These are phyloP conservation scores for Leptinotarsa tumamoca DNA, from an alignment of 2,888 invertebrate genomes.

Conservation along the genomic window DNA sequence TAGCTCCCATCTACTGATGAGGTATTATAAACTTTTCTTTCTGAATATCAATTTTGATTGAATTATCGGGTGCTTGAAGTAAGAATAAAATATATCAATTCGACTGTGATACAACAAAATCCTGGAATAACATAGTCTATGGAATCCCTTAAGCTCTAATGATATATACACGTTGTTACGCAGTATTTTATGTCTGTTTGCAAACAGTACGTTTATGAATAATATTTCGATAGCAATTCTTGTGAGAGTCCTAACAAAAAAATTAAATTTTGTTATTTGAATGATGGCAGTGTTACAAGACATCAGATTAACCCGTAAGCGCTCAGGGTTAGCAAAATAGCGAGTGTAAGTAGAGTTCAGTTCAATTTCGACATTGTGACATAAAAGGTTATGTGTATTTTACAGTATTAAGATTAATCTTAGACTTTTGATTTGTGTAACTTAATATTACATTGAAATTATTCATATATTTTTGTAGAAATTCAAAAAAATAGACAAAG, in stretches of 20 bases:
- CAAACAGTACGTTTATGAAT: not conserved
- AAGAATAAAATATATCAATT: not conserved
- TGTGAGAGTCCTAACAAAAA: not conserved
- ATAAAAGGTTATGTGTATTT: no score
- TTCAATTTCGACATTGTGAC: no score
- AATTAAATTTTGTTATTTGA: not conserved
- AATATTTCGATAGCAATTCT: not conserved
- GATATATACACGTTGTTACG: conserved; percentile 54
- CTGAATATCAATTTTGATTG: not conserved
- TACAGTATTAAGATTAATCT: no score
- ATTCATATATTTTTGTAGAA: no score
- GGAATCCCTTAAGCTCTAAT: conserved; percentile 57
- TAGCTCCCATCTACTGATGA: conserved; percentile 2
- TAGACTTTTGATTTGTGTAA: no score
- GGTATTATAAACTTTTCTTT: not conserved
- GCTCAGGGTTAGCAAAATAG: no score
- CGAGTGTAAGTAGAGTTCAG: no score
- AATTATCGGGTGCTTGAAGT: conserved; percentile 7
- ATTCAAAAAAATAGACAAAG: no score
- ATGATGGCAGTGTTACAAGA: not conserved
- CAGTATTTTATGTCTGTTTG: conserved; percentile 32
- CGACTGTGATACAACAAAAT: conserved; percentile 22
- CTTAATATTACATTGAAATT: no score
- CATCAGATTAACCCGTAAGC: not conserved
- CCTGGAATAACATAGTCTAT: conserved; percentile 46